A percentile compares a stretch with the other conserved stretches of the same genome.
Evolutionary conservation across 23 tunicate genomes (phyloP).

Genomic region (Trididemnum miniatum): DNA sequence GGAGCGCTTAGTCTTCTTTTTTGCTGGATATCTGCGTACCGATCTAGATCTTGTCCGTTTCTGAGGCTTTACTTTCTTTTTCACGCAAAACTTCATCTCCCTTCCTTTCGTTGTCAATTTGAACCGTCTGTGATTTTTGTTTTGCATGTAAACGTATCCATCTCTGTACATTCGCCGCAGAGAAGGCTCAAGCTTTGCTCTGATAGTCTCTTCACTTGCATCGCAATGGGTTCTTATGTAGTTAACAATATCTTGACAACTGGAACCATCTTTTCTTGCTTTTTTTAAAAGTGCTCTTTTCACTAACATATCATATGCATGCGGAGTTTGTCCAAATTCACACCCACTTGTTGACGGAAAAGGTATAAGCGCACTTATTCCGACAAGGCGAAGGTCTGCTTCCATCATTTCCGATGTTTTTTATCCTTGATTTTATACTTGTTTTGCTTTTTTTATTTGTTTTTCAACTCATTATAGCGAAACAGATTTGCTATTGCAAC

Average conservation of each 20-base stretch:
- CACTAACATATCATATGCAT: background rate
- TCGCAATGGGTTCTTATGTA: background rate
- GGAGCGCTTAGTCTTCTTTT: background rate
- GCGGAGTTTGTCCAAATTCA: background rate
- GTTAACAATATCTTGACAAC: background rate
- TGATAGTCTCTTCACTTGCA: background rate
- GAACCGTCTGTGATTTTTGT: background rate
- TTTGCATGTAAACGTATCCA: background rate
- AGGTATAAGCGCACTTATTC: too few species aligned
- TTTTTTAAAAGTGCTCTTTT: background rate
- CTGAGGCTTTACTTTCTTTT: background rate
- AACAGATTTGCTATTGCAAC: too few species aligned
- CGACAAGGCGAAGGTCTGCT: too few species aligned
- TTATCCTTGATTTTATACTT: too few species aligned
- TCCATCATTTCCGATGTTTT: too few species aligned
- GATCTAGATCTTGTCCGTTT: background rate
- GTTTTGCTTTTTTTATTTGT: too few species aligned
- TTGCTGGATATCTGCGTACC: background rate
- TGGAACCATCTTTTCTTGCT: slow-evolving; percentile 17
- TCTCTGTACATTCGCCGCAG: background rate
- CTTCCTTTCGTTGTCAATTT: slow-evolving; percentile 10
- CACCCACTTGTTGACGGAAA: background rate
- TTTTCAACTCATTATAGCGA: too few species aligned
- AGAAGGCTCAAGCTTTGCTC: background rate
- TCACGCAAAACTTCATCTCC: background rate